Evolutionary conservation across 2,888 invertebrate genomes (phyloP), one percentile per base, ranked within the genome.

Genomic region (Calliphora vomitoria): DNA sequence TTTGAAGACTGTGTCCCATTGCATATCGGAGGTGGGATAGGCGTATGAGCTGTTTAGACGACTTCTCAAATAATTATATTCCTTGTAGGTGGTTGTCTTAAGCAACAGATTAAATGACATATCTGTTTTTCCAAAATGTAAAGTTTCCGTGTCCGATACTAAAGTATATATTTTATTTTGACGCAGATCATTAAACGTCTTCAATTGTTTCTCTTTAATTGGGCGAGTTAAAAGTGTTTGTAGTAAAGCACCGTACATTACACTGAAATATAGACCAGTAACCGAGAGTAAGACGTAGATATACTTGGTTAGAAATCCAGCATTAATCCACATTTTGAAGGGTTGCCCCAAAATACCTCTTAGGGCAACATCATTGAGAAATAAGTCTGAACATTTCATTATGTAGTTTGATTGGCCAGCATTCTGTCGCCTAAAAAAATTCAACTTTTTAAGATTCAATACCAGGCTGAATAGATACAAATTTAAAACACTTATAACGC

Each of bases 301-400:
- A 11, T 62, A 60, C 47, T 81, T 85, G 41, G 66, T 78, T 15
- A 76, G 13, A 44, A 69, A 62, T 8, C 62, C 62, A 3, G 60
- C n/a, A 13, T 68, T 64, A 35, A 20, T 25, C 38, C 50, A 72
- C 64, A 64, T 64, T 3, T n/a, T 38, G 53, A 81, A 81, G 1
- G 82, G 41, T 50, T 82, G 82, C 0, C 82, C 82, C 58, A 82
- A 38, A 38, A 82, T 62, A 38, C 82, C 82, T 4, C 76, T 47
- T 11, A 82, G 53, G 10, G 53, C 72, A 20, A 82, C 66, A 82
- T 72, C 72, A 41, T 72, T 50, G n/a, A 82, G 18, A n/a, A 72
- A 13, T 6, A 53, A 41, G 25, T 82, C 72, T 5, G 81, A 50
- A 31, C 38, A 8, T 50, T 47, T 25, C 3, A 15, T 3, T 53